A percentile compares a stretch with the other conserved stretches of the same genome.
phyloP scores from a whole-genome alignment of 2,797 vertebrate species.

The Phrynocephalus vlangalii region DNA sequence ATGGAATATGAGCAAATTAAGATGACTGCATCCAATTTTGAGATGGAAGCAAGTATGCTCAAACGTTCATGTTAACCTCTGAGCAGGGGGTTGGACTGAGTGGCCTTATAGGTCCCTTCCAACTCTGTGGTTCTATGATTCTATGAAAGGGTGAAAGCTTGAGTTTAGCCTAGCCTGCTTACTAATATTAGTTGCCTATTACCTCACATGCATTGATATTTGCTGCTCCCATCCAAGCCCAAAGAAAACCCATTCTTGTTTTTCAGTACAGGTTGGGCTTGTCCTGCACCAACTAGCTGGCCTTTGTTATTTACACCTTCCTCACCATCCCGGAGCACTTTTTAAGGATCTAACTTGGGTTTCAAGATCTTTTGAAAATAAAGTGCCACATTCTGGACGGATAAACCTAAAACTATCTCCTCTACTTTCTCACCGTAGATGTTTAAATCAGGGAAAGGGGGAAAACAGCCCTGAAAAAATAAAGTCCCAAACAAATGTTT shows the following conservation, averaged over 20 bases:
- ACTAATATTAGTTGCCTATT: too few relatives aligned
- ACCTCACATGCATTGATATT: too few relatives aligned
- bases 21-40: too few relatives aligned
- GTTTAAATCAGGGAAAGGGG: background rate
- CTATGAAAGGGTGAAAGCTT: too few relatives aligned
- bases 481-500: background rate
- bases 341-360: background rate
- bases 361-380: background rate
- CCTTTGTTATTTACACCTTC: background rate
- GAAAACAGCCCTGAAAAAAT: background rate
- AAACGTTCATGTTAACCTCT: too few relatives aligned
- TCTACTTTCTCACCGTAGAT: background rate
- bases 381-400: too few relatives aligned
- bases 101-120: too few relatives aligned
- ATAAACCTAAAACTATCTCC: background rate
- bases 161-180: too few relatives aligned
- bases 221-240: background rate
- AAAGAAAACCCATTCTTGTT: background rate
- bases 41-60: too few relatives aligned
- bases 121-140: too few relatives aligned
- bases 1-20: too few relatives aligned
- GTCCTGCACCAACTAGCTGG: background rate
- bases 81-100: too few relatives aligned
- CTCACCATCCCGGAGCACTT: background rate
- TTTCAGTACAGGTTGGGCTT: background rate